Percentiles rank a stretch among this genome's conserved stretches.
Evolutionary conservation across 2,888 invertebrate genomes (phyloP).

Genomic region (Dicyrtomina minuta): DNA sequence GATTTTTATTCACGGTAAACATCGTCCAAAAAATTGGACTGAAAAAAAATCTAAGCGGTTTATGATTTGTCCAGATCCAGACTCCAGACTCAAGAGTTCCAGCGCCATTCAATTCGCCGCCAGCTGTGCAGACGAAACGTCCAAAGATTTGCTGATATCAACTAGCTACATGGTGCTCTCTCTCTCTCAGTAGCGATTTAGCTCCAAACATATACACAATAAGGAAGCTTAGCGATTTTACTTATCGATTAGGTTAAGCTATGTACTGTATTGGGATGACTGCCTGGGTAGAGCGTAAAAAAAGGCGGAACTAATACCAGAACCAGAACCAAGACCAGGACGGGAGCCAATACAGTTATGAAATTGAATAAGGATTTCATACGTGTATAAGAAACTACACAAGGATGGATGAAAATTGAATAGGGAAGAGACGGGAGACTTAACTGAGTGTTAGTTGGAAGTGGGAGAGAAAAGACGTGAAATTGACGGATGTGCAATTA

Average conservation of each 20-base stretch:
- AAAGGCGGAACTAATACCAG: not conserved
- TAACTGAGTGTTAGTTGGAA: not conserved
- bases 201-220: too few species aligned
- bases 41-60: slow-evolving; percentile 12
- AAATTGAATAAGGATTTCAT: not conserved
- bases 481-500: slow-evolving; percentile 53
- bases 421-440: too few species aligned
- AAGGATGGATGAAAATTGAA: slow-evolving; percentile 6
- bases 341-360: not conserved
- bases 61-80: slow-evolving; percentile 15
- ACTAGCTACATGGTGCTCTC: too few species aligned
- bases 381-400: not conserved
- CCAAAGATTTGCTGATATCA: too few species aligned
- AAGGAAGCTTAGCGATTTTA: too few species aligned
- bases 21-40: not conserved
- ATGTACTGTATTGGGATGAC: too few species aligned
- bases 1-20: not conserved
- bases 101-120: not conserved
- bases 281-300: too few species aligned
- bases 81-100: too few species aligned
- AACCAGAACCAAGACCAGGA: not conserved
- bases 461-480: slow-evolving; percentile 38
- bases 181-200: too few species aligned
- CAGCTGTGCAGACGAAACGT: too few species aligned
- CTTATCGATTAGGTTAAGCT: too few species aligned